phyloP scores from a whole-genome alignment of 2,113 vertebrate genomes.

The Chroicocephalus ridibundus region DNA sequence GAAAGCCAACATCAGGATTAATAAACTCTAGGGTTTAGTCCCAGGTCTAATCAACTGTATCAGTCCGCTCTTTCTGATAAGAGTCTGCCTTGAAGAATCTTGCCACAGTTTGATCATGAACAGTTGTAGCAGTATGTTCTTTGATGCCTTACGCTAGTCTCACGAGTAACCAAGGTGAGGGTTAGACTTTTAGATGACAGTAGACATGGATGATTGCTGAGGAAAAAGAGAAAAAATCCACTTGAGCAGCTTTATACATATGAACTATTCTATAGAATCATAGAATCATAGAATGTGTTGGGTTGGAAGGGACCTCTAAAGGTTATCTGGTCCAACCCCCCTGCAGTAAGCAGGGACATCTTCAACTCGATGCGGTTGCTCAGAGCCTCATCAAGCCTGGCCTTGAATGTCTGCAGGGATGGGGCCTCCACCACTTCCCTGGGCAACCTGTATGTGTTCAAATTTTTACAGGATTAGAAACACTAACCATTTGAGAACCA shows the following conservation, averaged over 20 bases:
- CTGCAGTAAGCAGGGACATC: no score
- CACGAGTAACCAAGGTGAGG: neutral
- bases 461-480: neutral
- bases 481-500: neutral
- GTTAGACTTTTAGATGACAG: neutral
- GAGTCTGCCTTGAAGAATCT: neutral
- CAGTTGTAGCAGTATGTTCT: neutral
- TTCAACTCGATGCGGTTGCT: no score
- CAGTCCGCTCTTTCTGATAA: neutral
- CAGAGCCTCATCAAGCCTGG: no score
- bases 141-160: neutral
- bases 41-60: neutral
- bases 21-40: neutral
- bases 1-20: neutral
- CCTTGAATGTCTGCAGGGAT: no score
- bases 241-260: neutral
- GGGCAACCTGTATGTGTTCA: neutral
- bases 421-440: no score
- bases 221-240: neutral
- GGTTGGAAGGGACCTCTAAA: no score
- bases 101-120: neutral
- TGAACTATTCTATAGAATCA: neutral
- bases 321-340: no score
- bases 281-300: no score
- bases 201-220: neutral